Conservation (phyloP, 2,888 invertebrate genomes). For the Drosophila buzzatii region DNA sequence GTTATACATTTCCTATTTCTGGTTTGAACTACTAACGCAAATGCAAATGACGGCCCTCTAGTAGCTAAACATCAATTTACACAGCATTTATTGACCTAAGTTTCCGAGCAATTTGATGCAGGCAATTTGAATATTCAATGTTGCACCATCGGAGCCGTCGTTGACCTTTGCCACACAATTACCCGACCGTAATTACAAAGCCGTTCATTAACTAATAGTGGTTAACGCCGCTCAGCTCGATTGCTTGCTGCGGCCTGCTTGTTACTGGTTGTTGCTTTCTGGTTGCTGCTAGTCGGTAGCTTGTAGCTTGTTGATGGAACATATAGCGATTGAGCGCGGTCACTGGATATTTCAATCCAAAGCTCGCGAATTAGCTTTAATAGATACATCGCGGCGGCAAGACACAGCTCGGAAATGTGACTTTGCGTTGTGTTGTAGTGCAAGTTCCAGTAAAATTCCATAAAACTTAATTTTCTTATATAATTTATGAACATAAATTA, state of each 20-base stretch:
- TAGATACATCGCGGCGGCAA: slow-evolving; percentile 41
- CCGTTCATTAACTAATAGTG: slow-evolving; percentile 27
- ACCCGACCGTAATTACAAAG: slow-evolving; percentile 43
- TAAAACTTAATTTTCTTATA: slow-evolving; percentile 72
- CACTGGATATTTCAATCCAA: slow-evolving; percentile 27
- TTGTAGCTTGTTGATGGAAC: background rate
- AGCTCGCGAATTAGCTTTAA: slow-evolving; percentile 53
- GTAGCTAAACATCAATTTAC: slow-evolving; percentile 23
- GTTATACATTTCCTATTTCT: background rate
- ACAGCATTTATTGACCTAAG: slow-evolving; percentile 25
- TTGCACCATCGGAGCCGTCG: slow-evolving; percentile 30
- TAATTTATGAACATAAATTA: slow-evolving; percentile 81
- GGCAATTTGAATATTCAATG: slow-evolving; percentile 34
- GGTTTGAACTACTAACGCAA: background rate
- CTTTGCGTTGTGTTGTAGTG: slow-evolving; percentile 36
- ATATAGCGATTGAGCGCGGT: slow-evolving; percentile 22
- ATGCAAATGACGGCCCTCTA: slow-evolving; percentile 11
- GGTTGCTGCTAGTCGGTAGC: background rate
- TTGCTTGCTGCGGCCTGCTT: background rate
- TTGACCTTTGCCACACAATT: slow-evolving; percentile 55
- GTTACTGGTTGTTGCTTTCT: background rate
- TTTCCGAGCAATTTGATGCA: slow-evolving; percentile 31
- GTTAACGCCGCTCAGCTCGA: slow-evolving; percentile 4
- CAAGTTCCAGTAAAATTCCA: slow-evolving; percentile 77
- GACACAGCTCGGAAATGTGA: slow-evolving; percentile 15